phyloP scores from a whole-genome alignment of 2,888 invertebrate genomes.

The Noctua janthina region DNA sequence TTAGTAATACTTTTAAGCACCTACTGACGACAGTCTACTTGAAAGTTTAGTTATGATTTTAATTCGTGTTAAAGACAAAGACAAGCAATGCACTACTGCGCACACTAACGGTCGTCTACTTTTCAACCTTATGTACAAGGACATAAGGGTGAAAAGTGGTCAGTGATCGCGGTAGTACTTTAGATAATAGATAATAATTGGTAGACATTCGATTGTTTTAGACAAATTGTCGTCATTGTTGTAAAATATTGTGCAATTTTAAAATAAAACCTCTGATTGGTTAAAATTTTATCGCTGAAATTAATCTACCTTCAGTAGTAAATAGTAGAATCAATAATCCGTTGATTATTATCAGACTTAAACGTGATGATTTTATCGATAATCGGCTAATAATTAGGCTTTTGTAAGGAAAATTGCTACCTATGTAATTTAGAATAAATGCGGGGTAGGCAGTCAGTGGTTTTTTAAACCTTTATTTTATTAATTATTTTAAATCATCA shows the following conservation, averaged over 20 bases:
- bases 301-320: not conserved
- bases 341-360: conserved; percentile 8
- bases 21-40: not conserved
- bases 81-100: not conserved
- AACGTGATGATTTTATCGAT: conserved; percentile 1
- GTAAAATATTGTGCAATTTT: conserved; percentile 43
- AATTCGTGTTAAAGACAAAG: not conserved
- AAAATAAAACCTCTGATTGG: conserved; percentile 15
- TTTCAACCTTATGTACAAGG: too few species aligned
- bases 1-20: not conserved
- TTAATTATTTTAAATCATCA: too few species aligned
- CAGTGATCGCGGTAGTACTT: too few species aligned
- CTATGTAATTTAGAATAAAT: not conserved
- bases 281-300: not conserved
- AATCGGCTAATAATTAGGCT: not conserved
- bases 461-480: too few species aligned
- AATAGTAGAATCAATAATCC: conserved; percentile 5
- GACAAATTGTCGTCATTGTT: conserved; percentile 17
- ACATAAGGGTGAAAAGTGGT: too few species aligned
- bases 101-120: too few species aligned
- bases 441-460: not conserved
- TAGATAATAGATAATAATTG: not conserved
- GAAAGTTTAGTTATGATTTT: not conserved
- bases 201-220: conserved; percentile 17
- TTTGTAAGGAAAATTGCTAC: not conserved